A percentile compares a stretch with the other conserved stretches of the same genome.
phyloP scores from a whole-genome alignment of 2,113 vertebrate genomes.

The Mus musculus region DNA sequence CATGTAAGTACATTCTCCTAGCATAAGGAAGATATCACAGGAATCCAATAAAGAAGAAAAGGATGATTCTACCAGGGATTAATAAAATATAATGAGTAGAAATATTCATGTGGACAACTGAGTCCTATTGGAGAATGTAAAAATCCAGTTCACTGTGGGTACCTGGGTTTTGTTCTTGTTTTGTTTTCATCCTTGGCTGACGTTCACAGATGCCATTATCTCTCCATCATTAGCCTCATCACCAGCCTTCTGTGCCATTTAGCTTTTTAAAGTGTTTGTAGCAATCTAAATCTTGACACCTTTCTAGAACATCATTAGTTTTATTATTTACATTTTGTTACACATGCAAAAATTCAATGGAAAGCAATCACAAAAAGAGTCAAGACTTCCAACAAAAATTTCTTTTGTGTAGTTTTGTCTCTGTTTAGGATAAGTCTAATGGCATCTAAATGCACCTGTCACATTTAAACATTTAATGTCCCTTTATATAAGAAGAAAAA shows the following conservation, averaged over 20 bases:
- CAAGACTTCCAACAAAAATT: slow-evolving; percentile 44
- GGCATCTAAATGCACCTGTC: slow-evolving; percentile 44
- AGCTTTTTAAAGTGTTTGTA: neutral
- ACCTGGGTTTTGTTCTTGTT: neutral
- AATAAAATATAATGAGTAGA: neutral
- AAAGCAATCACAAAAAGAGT: neutral
- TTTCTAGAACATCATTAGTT: neutral
- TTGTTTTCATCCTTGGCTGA: neutral
- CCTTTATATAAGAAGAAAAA: slow-evolving; percentile 55
- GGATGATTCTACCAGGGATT: neutral
- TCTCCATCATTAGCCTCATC: neutral
- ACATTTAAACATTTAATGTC: slow-evolving; percentile 22
- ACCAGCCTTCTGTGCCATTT: neutral
- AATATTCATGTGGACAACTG: neutral
- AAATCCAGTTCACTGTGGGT: neutral
- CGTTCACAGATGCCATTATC: neutral
- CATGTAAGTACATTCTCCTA: neutral
- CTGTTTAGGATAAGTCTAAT: slow-evolving; percentile 28
- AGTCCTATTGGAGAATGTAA: neutral
- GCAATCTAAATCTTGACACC: neutral
- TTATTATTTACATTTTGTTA: slow-evolving; percentile 6
- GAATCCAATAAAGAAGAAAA: slow-evolving; percentile 25
- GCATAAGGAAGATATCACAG: neutral
- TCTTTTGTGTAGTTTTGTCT: neutral
- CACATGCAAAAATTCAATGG: neutral